phyloP scores from a whole-genome alignment of 2,888 invertebrate species.

The Achlya flavicornis region DNA sequence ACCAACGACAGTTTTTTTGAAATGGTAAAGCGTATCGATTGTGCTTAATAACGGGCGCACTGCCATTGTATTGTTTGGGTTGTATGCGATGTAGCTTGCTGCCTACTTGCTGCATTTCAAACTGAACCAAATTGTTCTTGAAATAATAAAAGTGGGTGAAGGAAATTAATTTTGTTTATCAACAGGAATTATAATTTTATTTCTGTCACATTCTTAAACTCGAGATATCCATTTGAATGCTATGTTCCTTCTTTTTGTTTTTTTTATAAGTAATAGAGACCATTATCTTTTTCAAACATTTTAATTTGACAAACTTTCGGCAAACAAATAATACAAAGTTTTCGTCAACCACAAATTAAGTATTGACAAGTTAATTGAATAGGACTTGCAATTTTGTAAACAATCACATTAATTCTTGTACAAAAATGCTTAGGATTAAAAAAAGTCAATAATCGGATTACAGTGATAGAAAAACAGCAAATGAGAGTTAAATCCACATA shows the following conservation, averaged over 20 bases:
- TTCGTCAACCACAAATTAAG: no score
- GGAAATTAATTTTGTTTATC: neutral
- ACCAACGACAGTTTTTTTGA: constrained; percentile 52
- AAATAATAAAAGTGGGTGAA: neutral
- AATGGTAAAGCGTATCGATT: constrained; percentile 22
- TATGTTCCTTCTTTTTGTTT: no score
- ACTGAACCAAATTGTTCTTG: neutral
- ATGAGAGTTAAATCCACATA: constrained; percentile 57
- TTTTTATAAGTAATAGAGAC: no score
- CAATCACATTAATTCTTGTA: neutral
- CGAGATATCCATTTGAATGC: no score
- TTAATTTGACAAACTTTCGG: no score
- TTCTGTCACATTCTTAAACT: neutral
- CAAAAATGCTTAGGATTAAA: neutral
- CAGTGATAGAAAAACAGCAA: constrained; percentile 43
- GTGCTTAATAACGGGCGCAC: constrained; percentile 9
- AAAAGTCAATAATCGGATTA: constrained; percentile 34
- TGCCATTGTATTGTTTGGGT: neutral
- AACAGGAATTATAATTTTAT: neutral
- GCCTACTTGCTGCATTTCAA: neutral
- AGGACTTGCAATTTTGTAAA: neutral
- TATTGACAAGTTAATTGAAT: neutral
- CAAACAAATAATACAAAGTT: no score
- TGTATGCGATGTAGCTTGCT: neutral
- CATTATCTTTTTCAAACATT: no score